A percentile compares a stretch with the other conserved stretches of the same genome.
Evolutionary conservation across 2,113 vertebrate species (phyloP).

Genomic region (Tupaia tana): DNA sequence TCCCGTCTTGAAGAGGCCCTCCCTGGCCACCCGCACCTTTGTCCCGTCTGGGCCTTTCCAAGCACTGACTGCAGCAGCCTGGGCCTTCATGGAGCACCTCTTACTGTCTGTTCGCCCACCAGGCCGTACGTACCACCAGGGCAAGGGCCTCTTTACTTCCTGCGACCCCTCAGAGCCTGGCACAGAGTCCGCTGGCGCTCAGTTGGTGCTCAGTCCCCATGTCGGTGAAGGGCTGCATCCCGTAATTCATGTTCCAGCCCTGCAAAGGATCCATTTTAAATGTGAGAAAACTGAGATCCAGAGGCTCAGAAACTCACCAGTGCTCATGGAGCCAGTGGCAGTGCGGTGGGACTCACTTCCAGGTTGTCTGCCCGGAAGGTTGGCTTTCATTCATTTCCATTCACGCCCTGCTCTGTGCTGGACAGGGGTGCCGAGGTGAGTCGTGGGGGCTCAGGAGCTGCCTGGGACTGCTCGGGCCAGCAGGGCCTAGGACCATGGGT

Average conservation of each 20-base stretch:
- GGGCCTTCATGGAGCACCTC: no score
- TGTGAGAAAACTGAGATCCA: slow-evolving; percentile 28
- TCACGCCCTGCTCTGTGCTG: not conserved
- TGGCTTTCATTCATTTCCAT: not conserved
- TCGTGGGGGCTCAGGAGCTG: not conserved
- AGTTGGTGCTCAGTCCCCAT: not conserved
- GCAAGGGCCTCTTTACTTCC: not conserved
- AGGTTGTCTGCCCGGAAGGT: not conserved
- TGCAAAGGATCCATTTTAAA: not conserved
- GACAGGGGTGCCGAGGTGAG: not conserved
- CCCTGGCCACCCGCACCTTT: not conserved
- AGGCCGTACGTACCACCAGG: not conserved
- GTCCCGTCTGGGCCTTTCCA: no score
- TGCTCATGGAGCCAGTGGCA: not conserved
- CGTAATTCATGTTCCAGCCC: not conserved
- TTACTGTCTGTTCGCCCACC: not conserved
- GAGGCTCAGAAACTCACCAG: not conserved
- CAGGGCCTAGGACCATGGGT: not conserved
- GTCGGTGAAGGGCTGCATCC: not conserved
- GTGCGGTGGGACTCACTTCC: not conserved
- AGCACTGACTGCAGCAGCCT: not conserved
- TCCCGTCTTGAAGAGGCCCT: not conserved
- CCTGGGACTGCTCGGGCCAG: not conserved
- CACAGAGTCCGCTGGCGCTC: not conserved
- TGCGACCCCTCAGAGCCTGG: no score